Evolutionary conservation across 2,888 invertebrate species (phyloP), one percentile per base, ranked within the genome.

Genomic region (Bellardia bayeri): DNA sequence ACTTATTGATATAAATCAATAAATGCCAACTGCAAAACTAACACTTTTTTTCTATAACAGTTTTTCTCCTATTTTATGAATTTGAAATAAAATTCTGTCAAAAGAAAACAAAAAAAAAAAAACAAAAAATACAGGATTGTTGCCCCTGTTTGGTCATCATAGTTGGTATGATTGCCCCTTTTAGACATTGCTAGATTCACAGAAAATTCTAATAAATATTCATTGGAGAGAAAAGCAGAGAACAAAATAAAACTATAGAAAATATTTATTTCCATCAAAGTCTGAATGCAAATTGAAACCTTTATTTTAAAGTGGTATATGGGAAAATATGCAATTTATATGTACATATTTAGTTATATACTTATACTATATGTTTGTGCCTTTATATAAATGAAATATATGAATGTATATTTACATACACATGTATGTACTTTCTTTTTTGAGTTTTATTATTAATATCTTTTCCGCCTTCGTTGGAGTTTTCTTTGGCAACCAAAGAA

Each of bases 121-220:
- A 33, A 5, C 0, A 33, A 33, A 4, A 45, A 13, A 30, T 68
- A n/a, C 16, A 16, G 37, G 51, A 37, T 51, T 75, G 16, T 37
- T 63, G 51, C 13, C 37, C 64, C 51, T 76, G 54, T 23, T 64
- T 16, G 23, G 23, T 66, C 23, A 23, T 76, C 54, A 66, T 76
- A 54, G 54, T 54, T 54, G 49, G 11, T 64, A 51, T 23, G 76
- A 76, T 54, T 54, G 40, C 64, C 76, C 64, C 54, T 76, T 66
- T 64, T 14, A 37, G 37, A 51, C 37, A 14, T 51, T 51, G 11
- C 23, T 66, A 14, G 40, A 54, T 40, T 75, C 33, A 54, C 13
- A 66, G 9, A 54, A 76, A 76, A 37, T 64, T 76, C 40, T 37
- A 76, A 76, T 64, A 76, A 76, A 76, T 66, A 76, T 76, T 76